Base-by-base conservation (phyloP, 2,113 vertebrate species). In the Halichoeres trimaculatus region DNA sequence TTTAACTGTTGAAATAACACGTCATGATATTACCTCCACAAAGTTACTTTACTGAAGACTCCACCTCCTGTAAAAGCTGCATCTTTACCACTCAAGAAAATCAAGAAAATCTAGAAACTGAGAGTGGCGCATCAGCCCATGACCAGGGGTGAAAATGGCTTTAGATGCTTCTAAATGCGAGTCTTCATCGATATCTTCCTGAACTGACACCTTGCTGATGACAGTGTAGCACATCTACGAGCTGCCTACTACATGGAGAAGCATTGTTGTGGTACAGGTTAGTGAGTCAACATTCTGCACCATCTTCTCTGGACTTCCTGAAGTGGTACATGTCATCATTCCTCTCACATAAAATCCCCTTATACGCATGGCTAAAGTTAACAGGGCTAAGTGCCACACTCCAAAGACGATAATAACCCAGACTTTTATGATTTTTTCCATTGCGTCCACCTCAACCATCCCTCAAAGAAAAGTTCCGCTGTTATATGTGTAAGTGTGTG, bases 321-420 rank as follows among this genome's bases (percentile, higher is more conserved):
- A 30, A 0, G 13, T 51, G 57, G 77, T 60, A 41, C 12, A 74
- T 81, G 69, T 70, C 79, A 66, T 59, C 62, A 57, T 59, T 30
- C 55, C 26, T 24, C 59, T 5, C 41, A 43, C 13, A 14, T 12
- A 43, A 14, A 43, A 14, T 5, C 41, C 41, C 41, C 5, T 3
- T 14, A 1, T 0, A 50, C 73, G 69, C 59, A 61, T 51, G 48
- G 60, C 78, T 78, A 36, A 71, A 72, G 23, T 54, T 58, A 81
- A 63, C 19, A 22, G 62, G 50, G 43, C n/a, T 52, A 54, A 48
- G 22, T 47, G 41, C 63, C 24, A 66, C 67, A 57, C 70, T 62
- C 13, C 40, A 20, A 20, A 73, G 53, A 80, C 70, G 72, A 85
- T 60, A 85, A 80, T 57, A 81, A 80, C 75, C 84, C 60, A 73